A percentile compares a stretch with the other conserved stretches of the same genome.
Conservation (phyloP, 2,113 vertebrate genomes). For the Gadus macrocephalus region DNA sequence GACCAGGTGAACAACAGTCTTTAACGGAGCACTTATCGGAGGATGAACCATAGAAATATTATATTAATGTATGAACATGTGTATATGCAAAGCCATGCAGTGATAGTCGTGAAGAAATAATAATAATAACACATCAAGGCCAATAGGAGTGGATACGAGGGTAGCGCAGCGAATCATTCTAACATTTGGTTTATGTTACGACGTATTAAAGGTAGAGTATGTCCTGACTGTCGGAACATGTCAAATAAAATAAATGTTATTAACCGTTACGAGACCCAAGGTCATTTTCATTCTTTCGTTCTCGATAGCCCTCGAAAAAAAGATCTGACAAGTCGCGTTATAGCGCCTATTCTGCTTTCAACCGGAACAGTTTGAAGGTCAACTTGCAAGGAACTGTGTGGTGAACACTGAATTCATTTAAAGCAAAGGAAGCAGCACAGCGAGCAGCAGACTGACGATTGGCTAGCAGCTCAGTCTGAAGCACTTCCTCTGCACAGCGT, state of each 20-base stretch:
- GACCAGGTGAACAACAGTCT: slow-evolving; percentile 36
- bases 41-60: slow-evolving; percentile 12
- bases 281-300: slow-evolving; percentile 28
- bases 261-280: slow-evolving; percentile 17
- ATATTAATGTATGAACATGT: slow-evolving; percentile 1
- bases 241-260: slow-evolving; percentile 8
- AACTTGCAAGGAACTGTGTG: slow-evolving; percentile 25
- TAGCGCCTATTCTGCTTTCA: slow-evolving; percentile 8
- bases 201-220: slow-evolving; percentile 45
- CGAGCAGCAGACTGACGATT: slow-evolving; percentile 17
- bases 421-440: slow-evolving; percentile 40
- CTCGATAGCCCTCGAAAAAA: background rate
- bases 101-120: slow-evolving; percentile 31
- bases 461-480: slow-evolving; percentile 23
- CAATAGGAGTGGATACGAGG: slow-evolving; percentile 19
- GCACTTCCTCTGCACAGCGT: slow-evolving; percentile 22
- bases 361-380: slow-evolving; percentile 32
- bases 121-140: slow-evolving; percentile 15
- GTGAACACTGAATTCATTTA: slow-evolving; percentile 24
- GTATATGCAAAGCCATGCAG: slow-evolving; percentile 49
- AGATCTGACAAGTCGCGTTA: background rate
- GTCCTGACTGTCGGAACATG: slow-evolving; percentile 24
- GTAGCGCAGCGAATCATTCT: slow-evolving; percentile 20
- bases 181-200: slow-evolving; percentile 53
- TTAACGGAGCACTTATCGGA: slow-evolving; percentile 36